Percentiles rank a stretch among this genome's conserved stretches.
These are phyloP conservation scores for Geopemphigus sp. DNA, from an alignment of 1,140 invertebrate species.

Conservation along the genomic window DNA sequence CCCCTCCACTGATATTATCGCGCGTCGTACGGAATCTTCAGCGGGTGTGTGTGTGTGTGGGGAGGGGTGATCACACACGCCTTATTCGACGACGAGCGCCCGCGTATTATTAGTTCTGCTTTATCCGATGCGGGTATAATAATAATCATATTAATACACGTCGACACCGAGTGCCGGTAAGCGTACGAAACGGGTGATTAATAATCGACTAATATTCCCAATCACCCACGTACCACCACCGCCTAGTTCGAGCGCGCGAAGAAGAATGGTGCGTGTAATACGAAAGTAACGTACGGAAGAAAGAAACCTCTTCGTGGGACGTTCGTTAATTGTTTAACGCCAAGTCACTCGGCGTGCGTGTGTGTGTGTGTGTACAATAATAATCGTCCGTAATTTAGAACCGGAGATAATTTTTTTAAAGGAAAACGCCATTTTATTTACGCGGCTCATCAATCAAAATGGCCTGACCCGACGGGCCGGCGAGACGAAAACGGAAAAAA, in stretches of 20 bases:
- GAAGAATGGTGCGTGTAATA: neutral
- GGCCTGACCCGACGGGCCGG: neutral
- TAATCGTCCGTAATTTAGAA: neutral
- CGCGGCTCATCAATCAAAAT: slow-evolving; percentile 27
- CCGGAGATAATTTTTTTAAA: slow-evolving; percentile 27
- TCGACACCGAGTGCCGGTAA: neutral
- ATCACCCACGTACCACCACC: neutral
- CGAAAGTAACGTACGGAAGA: too few relatives aligned
- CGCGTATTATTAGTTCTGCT: neutral
- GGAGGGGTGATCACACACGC: neutral
- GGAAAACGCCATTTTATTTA: slow-evolving; percentile 22
- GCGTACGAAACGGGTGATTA: slow-evolving; percentile 4
- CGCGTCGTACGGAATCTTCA: too few relatives aligned
- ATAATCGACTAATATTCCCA: slow-evolving; percentile 28
- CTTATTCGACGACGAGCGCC: neutral
- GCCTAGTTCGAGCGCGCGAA: neutral
- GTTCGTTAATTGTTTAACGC: slow-evolving; percentile 41
- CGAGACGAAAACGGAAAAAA: slow-evolving; percentile 28
- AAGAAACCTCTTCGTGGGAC: slow-evolving; percentile 23
- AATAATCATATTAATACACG: slow-evolving; percentile 10
- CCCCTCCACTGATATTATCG: too few relatives aligned
- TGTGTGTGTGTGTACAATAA: neutral
- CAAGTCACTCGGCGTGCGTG: neutral
- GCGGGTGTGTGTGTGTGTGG: too few relatives aligned
- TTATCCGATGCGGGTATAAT: neutral